These are phyloP conservation scores for Lepidurus couesii DNA, from an alignment of 1,140 invertebrate species.

Conservation along the genomic window DNA sequence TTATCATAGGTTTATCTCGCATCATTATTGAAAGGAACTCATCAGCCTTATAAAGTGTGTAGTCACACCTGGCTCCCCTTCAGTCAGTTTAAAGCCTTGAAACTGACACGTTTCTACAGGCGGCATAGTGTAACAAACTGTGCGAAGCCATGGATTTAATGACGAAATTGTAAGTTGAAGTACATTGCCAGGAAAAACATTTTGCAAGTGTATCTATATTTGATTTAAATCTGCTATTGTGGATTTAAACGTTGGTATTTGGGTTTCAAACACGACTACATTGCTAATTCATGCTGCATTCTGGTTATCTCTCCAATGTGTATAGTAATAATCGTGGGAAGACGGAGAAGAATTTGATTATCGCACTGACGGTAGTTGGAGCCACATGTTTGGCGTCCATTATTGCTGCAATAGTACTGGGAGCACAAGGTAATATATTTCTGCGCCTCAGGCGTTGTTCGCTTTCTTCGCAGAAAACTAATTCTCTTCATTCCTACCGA, in stretches of 20 bases:
- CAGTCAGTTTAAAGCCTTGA: neutral
- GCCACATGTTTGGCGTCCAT: neutral
- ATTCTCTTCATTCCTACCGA: neutral
- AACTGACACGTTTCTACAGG: neutral
- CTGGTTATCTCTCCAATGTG: no score
- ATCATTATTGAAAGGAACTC: neutral
- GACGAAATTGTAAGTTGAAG: neutral
- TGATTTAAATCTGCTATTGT: no score
- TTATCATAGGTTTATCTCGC: neutral
- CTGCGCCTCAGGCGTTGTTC: neutral
- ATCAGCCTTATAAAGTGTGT: slow-evolving; percentile 6
- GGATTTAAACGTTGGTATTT: no score
- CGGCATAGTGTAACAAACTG: no score
- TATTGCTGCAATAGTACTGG: slow-evolving; percentile 1
- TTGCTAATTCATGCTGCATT: no score
- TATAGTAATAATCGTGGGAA: neutral
- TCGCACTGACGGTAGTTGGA: neutral
- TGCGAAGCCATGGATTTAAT: neutral
- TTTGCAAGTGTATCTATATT: no score
- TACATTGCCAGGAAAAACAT: no score
- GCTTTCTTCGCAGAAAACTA: neutral
- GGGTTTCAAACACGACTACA: no score
- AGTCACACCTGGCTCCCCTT: slow-evolving; percentile 17
- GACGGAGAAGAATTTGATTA: neutral
- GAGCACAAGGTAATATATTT: neutral